Evolutionary conservation across 64 coral and sea anemone genomes (phyloP).

Genomic region (Astreopora myriophthalma): DNA sequence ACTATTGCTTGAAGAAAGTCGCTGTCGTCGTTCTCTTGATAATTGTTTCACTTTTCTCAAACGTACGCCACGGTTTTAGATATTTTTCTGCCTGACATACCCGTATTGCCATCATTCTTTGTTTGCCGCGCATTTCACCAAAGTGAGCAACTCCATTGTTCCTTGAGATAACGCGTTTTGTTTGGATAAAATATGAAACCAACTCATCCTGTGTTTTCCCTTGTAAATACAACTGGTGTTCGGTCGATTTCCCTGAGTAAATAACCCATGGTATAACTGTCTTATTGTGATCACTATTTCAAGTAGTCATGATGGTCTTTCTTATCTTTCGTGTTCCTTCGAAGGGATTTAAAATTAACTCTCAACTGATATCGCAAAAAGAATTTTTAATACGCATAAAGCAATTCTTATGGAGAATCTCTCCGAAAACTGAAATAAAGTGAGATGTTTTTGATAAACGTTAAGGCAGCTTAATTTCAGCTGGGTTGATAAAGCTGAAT

Average conservation of each 20-base stretch:
- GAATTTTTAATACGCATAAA: not conserved
- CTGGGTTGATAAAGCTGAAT: constrained; percentile 40
- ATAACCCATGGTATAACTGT: not conserved
- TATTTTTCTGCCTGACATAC: not conserved
- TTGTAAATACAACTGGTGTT: constrained; percentile 5
- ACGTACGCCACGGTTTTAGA: no score
- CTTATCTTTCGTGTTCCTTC: not conserved
- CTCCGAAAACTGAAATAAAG: no score
- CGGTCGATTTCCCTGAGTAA: not conserved
- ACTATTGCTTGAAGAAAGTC: not conserved
- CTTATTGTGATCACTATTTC: not conserved
- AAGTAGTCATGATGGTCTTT: no score
- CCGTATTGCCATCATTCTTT: constrained; percentile 31
- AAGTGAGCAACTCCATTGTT: constrained; percentile 7
- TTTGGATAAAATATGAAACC: constrained; percentile 37
- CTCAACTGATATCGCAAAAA: not conserved
- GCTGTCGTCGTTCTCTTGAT: not conserved
- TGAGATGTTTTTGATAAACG: not conserved
- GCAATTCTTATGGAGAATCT: not conserved
- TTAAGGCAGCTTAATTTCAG: not conserved
- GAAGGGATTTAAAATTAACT: not conserved
- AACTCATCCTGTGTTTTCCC: constrained; percentile 22
- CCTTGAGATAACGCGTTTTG: not conserved
- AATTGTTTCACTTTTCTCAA: not conserved
- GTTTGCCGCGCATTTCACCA: constrained; percentile 1